phyloP scores from a whole-genome alignment of 2,888 invertebrate genomes.

The Dasysyrphus tricinctus region DNA sequence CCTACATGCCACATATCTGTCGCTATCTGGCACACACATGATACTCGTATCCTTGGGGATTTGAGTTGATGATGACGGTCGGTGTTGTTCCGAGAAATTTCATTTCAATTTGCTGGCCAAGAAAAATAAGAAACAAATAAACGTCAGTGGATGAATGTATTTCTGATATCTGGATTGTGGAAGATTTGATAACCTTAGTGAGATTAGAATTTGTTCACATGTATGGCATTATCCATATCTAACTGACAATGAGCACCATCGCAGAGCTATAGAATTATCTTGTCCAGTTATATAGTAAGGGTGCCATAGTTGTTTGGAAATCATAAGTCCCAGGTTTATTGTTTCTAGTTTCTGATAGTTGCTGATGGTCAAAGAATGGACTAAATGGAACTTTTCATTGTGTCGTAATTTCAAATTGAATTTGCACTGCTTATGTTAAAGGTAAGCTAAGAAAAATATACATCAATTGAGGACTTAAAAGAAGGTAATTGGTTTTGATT shows the following conservation, averaged over 20 bases:
- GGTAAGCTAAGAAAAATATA: not conserved
- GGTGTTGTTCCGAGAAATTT: slow-evolving; percentile 63
- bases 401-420: not conserved
- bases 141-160: not conserved
- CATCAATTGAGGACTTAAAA: not conserved
- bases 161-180: not conserved
- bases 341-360: not conserved
- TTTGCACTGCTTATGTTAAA: not conserved
- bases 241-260: not conserved
- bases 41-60: slow-evolving; percentile 46
- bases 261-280: slow-evolving; percentile 6
- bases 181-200: slow-evolving; percentile 22
- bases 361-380: not conserved
- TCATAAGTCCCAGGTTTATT: not conserved
- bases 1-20: slow-evolving; percentile 10
- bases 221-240: not conserved
- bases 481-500: too few relatives aligned
- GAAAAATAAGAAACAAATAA: slow-evolving; percentile 8
- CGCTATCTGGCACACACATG: slow-evolving; percentile 5
- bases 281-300: slow-evolving; percentile 10
- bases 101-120: slow-evolving; percentile 63
- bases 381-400: not conserved
- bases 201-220: slow-evolving; percentile 24
- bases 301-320: slow-evolving; percentile 4
- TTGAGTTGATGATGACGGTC: slow-evolving; percentile 53